Percentiles rank a stretch among this genome's conserved stretches.
Conservation (phyloP, 1,140 invertebrate species). For the Atopsyche davidsoni region DNA sequence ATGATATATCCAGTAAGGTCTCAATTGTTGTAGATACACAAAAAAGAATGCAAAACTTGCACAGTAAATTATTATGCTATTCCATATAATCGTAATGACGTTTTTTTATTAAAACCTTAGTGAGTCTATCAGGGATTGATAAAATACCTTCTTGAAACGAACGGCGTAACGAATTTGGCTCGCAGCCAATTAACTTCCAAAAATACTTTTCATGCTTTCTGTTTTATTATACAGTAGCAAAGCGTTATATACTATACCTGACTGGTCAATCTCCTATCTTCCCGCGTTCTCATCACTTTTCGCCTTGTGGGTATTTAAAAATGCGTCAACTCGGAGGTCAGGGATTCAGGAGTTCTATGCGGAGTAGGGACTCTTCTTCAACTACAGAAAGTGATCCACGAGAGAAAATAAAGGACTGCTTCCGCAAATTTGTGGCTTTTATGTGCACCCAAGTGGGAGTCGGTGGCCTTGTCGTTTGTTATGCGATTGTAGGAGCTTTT, state of each 20-base stretch:
- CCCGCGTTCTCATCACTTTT: too few species aligned
- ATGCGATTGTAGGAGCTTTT: constrained; percentile 90
- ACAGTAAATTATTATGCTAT: too few species aligned
- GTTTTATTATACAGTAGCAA: background rate
- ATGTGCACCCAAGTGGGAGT: constrained; percentile 95
- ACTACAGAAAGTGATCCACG: constrained; percentile 59
- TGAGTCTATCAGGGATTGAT: too few species aligned
- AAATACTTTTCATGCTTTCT: background rate
- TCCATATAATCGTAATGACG: too few species aligned
- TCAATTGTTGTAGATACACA: background rate
- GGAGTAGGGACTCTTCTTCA: constrained; percentile 63
- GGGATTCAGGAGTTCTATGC: constrained; percentile 46
- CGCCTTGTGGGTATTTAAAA: background rate
- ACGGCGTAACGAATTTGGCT: background rate
- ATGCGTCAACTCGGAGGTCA: constrained; percentile 17
- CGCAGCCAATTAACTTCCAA: background rate
- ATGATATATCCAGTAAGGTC: background rate
- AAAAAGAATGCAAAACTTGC: background rate
- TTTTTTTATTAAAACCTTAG: too few species aligned
- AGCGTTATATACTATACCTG: too few species aligned
- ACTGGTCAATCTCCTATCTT: too few species aligned
- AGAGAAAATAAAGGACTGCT: constrained; percentile 73
- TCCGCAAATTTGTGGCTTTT: constrained; percentile 77
- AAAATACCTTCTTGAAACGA: too few species aligned
- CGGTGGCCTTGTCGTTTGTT: constrained; percentile 88